Base-by-base conservation (phyloP, 2,797 vertebrate genomes). In the Eremophila alpestris region DNA sequence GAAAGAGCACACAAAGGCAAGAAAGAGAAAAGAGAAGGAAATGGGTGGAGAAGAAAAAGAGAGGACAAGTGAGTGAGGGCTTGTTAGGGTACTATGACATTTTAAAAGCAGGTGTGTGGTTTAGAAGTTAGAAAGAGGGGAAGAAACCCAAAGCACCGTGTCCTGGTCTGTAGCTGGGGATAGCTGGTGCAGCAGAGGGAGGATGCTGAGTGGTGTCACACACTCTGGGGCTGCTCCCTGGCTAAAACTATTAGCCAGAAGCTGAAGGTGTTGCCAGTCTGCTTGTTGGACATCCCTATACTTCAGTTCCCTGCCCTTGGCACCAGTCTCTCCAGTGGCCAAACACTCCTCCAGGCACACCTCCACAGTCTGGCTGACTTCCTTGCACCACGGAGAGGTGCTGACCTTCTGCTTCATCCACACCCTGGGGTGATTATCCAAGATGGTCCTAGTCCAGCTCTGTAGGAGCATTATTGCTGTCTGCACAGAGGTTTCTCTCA, bases 21-120 rank as follows among this genome's bases (percentile, higher is more conserved):
- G 69, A 30, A 68, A 54, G 52, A 58, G 34, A 43, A 43, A 51
- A 76, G 14, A 20, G 51, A 79, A 40, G 24, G 17, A n/a, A 45
- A 62, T 0, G 4, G 20, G 26, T 67, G 24, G 65, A 68, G 22
- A 85, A 56, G 46, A 82, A n/a, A 49, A 79, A n/a, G 41, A 49
- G 46, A 73, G 18, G 58, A 43, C 0, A 8, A 58, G 59, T 0
- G 0, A 49, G n/a, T 4, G 4, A 58, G 43, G 40, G 24, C 24
- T 77, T 62, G 11, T 46, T 40, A n/a, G 26, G 38, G 36, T 77
- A n/a, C 30, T 27, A 0, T 17, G 51, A 51, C 1, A 2, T 52
- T 75, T 87, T 48, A 40, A 56, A 91, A 85, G 48, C 27, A 51
- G 20, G 7, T 23, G 9, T 34, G 22, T 20, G 30, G 30, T 54